phyloP scores from a whole-genome alignment of 2,797 vertebrate genomes.

The Argyrosomus regius region DNA sequence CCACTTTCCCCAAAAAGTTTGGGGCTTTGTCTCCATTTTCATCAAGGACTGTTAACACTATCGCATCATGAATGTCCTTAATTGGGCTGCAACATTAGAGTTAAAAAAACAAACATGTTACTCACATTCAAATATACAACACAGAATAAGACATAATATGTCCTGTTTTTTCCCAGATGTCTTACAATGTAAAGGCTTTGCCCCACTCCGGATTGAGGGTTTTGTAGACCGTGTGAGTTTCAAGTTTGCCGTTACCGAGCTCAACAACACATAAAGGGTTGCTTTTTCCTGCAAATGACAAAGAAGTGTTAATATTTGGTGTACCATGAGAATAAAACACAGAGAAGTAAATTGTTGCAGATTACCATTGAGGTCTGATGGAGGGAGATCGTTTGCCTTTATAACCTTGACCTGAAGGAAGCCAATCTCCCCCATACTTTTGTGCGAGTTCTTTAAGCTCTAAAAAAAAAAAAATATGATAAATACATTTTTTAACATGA shows the following conservation, averaged over 20 bases:
- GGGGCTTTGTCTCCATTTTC: slow-evolving; percentile 95
- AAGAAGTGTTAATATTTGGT: slow-evolving; percentile 3
- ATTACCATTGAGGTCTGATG: slow-evolving; percentile 95
- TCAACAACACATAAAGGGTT: slow-evolving; percentile 94
- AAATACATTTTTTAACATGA: not conserved
- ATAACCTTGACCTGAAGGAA: slow-evolving; percentile 96
- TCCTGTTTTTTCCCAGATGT: not conserved
- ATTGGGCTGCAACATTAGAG: slow-evolving; percentile 87
- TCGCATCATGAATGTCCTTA: slow-evolving; percentile 94
- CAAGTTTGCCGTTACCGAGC: slow-evolving; percentile 93
- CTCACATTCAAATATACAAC: not conserved
- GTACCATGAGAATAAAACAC: slow-evolving; percentile 1
- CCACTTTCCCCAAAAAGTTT: slow-evolving; percentile 94
- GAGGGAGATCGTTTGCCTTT: slow-evolving; percentile 91
- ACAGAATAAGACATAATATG: slow-evolving; percentile 7
- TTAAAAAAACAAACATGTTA: not conserved
- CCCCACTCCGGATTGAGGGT: slow-evolving; percentile 96
- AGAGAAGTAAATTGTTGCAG: not conserved
- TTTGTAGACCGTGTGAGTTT: slow-evolving; percentile 94
- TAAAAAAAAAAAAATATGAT: slow-evolving; percentile 66
- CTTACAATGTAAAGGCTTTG: slow-evolving; percentile 95
- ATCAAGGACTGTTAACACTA: slow-evolving; percentile 93
- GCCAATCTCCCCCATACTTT: slow-evolving; percentile 89
- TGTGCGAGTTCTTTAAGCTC: slow-evolving; percentile 89
- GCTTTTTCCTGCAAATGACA: slow-evolving; percentile 89